Base-by-base conservation (phyloP, 2,888 invertebrate genomes). In the Zaprionus lineosus region DNA sequence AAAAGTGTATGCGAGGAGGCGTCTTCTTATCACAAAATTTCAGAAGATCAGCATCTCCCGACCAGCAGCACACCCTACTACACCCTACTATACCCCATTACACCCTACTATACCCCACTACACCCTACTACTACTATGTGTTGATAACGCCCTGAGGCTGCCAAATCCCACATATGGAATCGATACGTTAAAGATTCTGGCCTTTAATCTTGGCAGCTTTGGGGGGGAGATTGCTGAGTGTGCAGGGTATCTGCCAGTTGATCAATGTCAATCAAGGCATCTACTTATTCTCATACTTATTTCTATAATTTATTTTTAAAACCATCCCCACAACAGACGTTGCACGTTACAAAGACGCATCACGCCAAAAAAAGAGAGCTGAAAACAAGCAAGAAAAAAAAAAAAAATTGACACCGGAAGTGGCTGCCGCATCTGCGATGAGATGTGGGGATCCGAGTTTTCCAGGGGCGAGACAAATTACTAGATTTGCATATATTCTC, bases 321-420 rank as follows among this genome's bases (percentile, higher is more conserved):
- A 64, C 64, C 81, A 67, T 82, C 78, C 77, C 82, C 78, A 78
- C 61, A 51, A 53, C 48, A 53, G 58, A 55, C 73, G 2, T 72
- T 72, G 68, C 61, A 67, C 43, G 50, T 55, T 47, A 62, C 48
- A 57, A 57, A 65, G 55, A 39, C 48, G 29, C 43, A 39, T 11
- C 44, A 65, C 52, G 56, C 60, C 47, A 62, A 62, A 74, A 56
- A 41, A 15, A 40, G 16, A 36, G 39, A 58, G 44, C 41, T 34
- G 47, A 58, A 53, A 63, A 53, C 36, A 39, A 51, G 36, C 29
- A 36, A 40, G 43, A 51, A 52, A 65, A 36, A 60, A 84, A 82
- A 51, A 50, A 65, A 33, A 60, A 84, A 82, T 65, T 73, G 77
- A 76, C 81, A 82, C 84, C 86, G 81, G 81, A 82, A 82, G 81